phyloP scores from a whole-genome alignment of 2,888 invertebrate genomes.

The Nomada ferruginata region DNA sequence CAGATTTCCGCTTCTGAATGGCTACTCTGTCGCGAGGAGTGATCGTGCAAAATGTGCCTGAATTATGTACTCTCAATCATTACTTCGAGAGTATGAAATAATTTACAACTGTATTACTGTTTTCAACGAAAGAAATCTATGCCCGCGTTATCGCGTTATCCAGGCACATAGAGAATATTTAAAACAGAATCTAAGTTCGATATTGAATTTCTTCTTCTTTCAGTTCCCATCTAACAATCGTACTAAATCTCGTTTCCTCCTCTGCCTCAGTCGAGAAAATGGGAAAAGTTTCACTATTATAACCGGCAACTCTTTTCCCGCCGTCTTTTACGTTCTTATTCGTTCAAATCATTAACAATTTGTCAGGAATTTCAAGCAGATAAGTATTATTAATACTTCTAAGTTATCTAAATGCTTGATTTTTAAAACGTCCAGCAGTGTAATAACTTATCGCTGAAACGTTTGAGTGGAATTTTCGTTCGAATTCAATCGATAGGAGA shows the following conservation, averaged over 20 bases:
- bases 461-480: conserved; percentile 10
- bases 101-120: no score
- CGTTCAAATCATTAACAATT: background rate
- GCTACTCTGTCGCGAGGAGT: background rate
- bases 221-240: background rate
- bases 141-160: no score
- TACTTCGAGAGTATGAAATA: no score
- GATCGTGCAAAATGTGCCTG: background rate
- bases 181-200: background rate
- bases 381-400: no score
- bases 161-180: background rate
- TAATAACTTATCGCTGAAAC: background rate
- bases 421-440: no score
- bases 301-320: no score
- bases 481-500: conserved; percentile 31
- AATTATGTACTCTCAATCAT: no score
- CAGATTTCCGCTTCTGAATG: conserved; percentile 26
- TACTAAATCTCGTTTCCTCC: background rate
- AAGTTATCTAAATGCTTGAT: no score
- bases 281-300: background rate
- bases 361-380: no score
- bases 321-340: background rate
- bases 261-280: background rate
- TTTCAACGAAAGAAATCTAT: no score
- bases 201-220: background rate